A percentile compares a stretch with the other conserved stretches of the same genome.
These are phyloP conservation scores for Hyposoter dolosus DNA, from an alignment of 2,888 invertebrate species.

Conservation along the genomic window DNA sequence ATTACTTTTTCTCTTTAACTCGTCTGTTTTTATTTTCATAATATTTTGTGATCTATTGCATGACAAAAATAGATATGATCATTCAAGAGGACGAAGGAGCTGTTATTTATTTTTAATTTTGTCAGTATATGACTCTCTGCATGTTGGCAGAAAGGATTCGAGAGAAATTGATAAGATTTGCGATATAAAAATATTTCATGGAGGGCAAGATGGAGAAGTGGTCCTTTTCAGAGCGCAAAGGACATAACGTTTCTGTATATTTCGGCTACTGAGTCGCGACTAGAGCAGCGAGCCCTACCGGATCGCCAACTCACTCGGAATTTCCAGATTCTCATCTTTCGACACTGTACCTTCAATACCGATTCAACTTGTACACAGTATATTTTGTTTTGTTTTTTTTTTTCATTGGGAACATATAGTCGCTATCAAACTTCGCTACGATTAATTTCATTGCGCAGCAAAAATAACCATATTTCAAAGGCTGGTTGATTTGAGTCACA, in stretches of 20 bases:
- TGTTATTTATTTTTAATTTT: constrained; percentile 17
- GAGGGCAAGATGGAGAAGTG: constrained; percentile 64
- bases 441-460: constrained; percentile 72
- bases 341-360: constrained; percentile 49
- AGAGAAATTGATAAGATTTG: constrained; percentile 64
- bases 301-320: background rate
- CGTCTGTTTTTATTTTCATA: background rate
- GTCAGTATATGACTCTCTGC: constrained; percentile 38
- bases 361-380: constrained; percentile 33
- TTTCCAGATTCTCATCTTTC: constrained; percentile 29
- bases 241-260: constrained; percentile 56
- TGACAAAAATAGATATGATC: constrained; percentile 58
- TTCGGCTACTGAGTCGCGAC: constrained; percentile 31
- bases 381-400: constrained; percentile 23
- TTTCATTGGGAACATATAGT: constrained; percentile 65
- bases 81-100: constrained; percentile 25
- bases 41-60: background rate
- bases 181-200: constrained; percentile 73
- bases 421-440: constrained; percentile 64
- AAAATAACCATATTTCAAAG: constrained; percentile 70
- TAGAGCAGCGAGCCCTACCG: constrained; percentile 20
- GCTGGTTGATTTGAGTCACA: background rate
- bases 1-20: constrained; percentile 29
- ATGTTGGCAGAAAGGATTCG: constrained; percentile 46
- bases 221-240: constrained; percentile 72